Evolutionary conservation across 2,797 vertebrate species (phyloP), one percentile per base, ranked within the genome.

Genomic region (Euthynnus affinis): DNA sequence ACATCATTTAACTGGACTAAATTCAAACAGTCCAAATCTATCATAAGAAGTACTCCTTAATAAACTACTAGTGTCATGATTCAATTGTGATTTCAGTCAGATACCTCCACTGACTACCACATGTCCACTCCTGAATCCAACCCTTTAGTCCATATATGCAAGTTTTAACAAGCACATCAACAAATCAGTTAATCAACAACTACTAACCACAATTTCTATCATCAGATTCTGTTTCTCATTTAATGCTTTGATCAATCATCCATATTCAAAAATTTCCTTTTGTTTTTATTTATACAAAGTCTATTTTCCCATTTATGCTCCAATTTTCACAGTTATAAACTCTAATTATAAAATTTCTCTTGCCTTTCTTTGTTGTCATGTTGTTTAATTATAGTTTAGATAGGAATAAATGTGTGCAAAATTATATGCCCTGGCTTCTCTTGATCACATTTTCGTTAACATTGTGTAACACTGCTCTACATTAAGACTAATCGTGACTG

Each of bases 391-490:
- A 29, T 49, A 32, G 18, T 10, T 57, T 56, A 70, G 1, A 40
- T 8, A n/a, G 20, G 48, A 72, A 72, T 34, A 37, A 18, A 34
- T 48, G n/a, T 15, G 18, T 49, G 17, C 27, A 25, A 44, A 65
- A 25, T 67, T 0, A 71, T 25, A 25, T 49, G 5, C n/a, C 6
- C 5, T 15, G 22, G 44, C 44, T 80, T 68, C 68, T 52, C 15
- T 68, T 74, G 10, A 53, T 52, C 42, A 57, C 18, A 25, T 46
- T 76, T 52, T 57, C 14, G 22, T 44, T 57, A 60, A n/a, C 37
- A 15, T 23, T 8, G 2, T 12, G 18, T 15, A 6, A n/a, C 9
- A 4, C 7, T 69, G 42, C 29, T 74, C 17, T 4, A 40, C n/a
- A 72, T 48, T 53, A 74, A 58, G 23, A 37, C 9, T n/a, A 44